phyloP scores from a whole-genome alignment of 2,888 invertebrate species.

The Minunthozetes semirufus region DNA sequence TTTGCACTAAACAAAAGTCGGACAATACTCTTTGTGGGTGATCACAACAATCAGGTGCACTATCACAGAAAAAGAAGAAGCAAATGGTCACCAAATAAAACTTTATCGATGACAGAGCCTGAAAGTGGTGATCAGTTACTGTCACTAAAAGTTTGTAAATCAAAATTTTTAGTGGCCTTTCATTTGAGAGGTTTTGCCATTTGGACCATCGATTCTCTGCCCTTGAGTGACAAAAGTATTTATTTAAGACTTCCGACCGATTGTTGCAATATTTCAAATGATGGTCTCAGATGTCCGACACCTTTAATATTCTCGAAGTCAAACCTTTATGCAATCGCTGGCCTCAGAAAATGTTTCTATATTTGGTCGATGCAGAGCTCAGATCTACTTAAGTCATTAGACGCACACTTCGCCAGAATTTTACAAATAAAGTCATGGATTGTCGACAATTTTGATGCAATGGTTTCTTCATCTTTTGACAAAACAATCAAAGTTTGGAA shows the following conservation, averaged over 20 bases:
- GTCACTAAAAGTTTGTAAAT: background rate
- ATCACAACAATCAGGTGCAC: background rate
- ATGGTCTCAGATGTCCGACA: slow-evolving; percentile 73
- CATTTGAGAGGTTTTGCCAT: slow-evolving; percentile 59
- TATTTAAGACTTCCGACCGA: slow-evolving; percentile 52
- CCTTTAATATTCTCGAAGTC: slow-evolving; percentile 85
- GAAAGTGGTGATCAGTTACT: slow-evolving; percentile 10
- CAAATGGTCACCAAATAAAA: slow-evolving; percentile 50
- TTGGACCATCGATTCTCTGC: slow-evolving; percentile 56
- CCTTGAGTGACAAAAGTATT: slow-evolving; percentile 24
- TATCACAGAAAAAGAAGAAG: slow-evolving; percentile 45
- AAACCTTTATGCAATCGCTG: slow-evolving; percentile 85
- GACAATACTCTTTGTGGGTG: background rate
- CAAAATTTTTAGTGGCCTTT: slow-evolving; percentile 22
- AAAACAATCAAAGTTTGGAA: slow-evolving; percentile 98
- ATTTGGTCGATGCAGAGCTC: slow-evolving; percentile 80
- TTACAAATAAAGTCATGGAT: slow-evolving; percentile 82
- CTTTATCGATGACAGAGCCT: background rate
- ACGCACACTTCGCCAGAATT: slow-evolving; percentile 94
- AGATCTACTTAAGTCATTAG: slow-evolving; percentile 78
- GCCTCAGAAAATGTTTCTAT: slow-evolving; percentile 87
- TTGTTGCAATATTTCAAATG: slow-evolving; percentile 84
- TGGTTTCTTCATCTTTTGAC: slow-evolving; percentile 95
- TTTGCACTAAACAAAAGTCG: slow-evolving; percentile 47
- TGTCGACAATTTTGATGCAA: slow-evolving; percentile 59